Evolutionary conservation across 2,888 invertebrate species (phyloP).

Genomic region (Chrysolina americana): DNA sequence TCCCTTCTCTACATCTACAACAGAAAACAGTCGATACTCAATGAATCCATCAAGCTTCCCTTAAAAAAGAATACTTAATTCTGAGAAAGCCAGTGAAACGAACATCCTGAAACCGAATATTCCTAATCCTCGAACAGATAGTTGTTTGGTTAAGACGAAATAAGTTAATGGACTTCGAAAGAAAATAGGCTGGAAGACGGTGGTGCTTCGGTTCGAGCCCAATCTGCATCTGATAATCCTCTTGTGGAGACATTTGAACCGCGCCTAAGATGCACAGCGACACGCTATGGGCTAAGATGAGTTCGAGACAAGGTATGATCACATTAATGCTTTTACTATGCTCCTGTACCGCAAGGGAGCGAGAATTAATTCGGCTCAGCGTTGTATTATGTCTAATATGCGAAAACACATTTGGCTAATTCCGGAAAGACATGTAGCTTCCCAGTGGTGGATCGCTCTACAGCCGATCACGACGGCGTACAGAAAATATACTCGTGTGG

Average conservation of each 20-base stretch:
- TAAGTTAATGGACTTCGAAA: conserved; percentile 49
- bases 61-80: conserved; percentile 1
- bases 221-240: conserved; percentile 69
- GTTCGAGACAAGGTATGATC: conserved; percentile 68
- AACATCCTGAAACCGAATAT: conserved; percentile 11
- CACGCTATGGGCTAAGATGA: conserved; percentile 67
- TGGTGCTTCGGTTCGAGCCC: conserved; percentile 47
- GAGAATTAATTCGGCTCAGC: conserved; percentile 67
- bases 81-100: not conserved
- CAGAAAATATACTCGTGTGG: conserved; percentile 1
- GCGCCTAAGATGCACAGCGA: conserved; percentile 66
- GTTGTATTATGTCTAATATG: conserved; percentile 68
- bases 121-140: conserved; percentile 41
- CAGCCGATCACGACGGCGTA: not conserved
- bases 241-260: conserved; percentile 68
- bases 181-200: conserved; percentile 37
- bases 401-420: conserved; percentile 68
- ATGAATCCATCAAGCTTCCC: not conserved
- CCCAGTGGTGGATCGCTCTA: conserved; percentile 26
- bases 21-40: not conserved
- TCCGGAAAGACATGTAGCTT: conserved; percentile 58
- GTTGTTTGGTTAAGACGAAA: conserved; percentile 45
- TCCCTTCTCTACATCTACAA: not conserved
- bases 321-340: conserved; percentile 70
- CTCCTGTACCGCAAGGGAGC: conserved; percentile 67